phyloP scores from a whole-genome alignment of 2,797 vertebrate species.

The Pipistrellus pipistrellus region DNA sequence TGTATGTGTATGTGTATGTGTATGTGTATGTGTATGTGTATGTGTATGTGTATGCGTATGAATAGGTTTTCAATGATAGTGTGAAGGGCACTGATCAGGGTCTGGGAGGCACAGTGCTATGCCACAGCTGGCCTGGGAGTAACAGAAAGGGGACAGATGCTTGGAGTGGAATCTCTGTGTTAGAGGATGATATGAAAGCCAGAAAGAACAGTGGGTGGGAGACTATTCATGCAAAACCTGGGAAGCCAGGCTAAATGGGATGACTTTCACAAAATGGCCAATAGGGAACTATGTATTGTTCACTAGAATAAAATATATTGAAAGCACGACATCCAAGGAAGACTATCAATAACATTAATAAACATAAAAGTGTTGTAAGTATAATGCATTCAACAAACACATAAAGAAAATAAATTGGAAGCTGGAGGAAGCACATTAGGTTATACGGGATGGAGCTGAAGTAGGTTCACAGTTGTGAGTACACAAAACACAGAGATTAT shows the following conservation, averaged over 20 bases:
- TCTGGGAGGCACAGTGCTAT: not conserved
- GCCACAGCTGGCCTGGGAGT: not conserved
- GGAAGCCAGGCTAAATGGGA: conserved; percentile 19
- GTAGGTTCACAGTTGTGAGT: not conserved
- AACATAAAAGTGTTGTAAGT: conserved; percentile 22
- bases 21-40: not conserved
- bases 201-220: not conserved
- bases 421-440: not conserved
- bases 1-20: not conserved
- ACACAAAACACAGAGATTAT: not conserved
- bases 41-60: not conserved
- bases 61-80: not conserved
- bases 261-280: conserved; percentile 51
- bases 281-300: conserved; percentile 12
- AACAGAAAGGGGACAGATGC: not conserved
- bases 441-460: not conserved
- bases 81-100: not conserved
- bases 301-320: conserved; percentile 3
- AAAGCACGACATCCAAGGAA: not conserved
- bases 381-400: not conserved
- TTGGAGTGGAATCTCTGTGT: not conserved
- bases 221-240: not conserved
- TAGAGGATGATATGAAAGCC: not conserved
- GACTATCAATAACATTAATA: not conserved
- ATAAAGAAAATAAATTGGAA: conserved; percentile 48